A percentile compares a stretch with the other conserved stretches of the same genome.
These are phyloP conservation scores for Cotesia typhae DNA, from an alignment of 1,140 invertebrate species.

Conservation along the genomic window DNA sequence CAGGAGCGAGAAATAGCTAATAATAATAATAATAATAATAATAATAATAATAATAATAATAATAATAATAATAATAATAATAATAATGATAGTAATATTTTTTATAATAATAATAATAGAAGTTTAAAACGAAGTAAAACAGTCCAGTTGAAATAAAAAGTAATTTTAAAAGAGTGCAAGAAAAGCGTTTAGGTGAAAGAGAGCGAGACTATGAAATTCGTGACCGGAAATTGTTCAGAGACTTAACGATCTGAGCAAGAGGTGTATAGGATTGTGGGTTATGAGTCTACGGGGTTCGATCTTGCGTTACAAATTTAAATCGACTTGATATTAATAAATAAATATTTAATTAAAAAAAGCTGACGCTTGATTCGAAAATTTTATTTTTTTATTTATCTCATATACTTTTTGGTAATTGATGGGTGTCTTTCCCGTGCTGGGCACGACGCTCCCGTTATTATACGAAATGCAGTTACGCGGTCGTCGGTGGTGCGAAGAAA, in stretches of 20 bases:
- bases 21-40: too few relatives aligned
- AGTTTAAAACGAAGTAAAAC: neutral
- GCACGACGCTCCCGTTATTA: slow-evolving; percentile 37
- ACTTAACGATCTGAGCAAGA: slow-evolving; percentile 38
- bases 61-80: neutral
- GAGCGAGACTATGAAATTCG: slow-evolving; percentile 32
- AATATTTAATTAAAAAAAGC: neutral
- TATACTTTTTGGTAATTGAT: slow-evolving; percentile 14
- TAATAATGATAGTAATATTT: neutral
- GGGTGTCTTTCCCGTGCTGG: slow-evolving; percentile 25
- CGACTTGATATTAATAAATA: slow-evolving; percentile 23
- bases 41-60: neutral
- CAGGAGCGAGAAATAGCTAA: too few relatives aligned
- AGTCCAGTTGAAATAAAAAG: slow-evolving; percentile 17
- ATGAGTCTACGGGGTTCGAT: slow-evolving; percentile 33
- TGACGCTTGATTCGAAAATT: neutral
- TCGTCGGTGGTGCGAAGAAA: slow-evolving; percentile 24
- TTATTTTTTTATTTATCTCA: slow-evolving; percentile 19
- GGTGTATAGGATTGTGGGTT: neutral
- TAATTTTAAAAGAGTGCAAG: slow-evolving; percentile 23
- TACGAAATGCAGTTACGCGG: slow-evolving; percentile 38
- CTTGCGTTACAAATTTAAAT: slow-evolving; percentile 45
- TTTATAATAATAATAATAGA: neutral
- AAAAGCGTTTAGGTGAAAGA: slow-evolving; percentile 31
- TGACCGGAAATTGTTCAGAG: slow-evolving; percentile 40